A percentile compares a stretch with the other conserved stretches of the same genome.
These are phyloP conservation scores for Gallinago nigripennis DNA, from an alignment of 2,797 vertebrate genomes.

Conservation along the genomic window DNA sequence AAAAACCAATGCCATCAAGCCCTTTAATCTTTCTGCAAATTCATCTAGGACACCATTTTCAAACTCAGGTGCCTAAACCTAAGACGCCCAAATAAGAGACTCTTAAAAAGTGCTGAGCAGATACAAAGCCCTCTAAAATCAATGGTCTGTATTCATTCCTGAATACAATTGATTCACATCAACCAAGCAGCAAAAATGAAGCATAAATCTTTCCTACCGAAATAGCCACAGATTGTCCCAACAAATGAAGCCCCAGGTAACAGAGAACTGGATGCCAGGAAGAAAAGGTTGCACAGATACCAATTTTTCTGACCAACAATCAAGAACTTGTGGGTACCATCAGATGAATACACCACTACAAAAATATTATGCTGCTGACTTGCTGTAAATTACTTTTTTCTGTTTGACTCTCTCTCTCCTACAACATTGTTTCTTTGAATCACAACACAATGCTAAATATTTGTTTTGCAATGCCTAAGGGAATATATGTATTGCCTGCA, in stretches of 20 bases:
- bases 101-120: neutral
- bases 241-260: neutral
- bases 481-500: neutral
- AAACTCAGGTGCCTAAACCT: neutral
- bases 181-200: neutral
- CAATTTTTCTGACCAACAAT: neutral
- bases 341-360: neutral
- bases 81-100: neutral
- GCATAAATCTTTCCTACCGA: neutral
- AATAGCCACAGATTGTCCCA: neutral
- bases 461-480: neutral
- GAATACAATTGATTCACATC: slow-evolving; percentile 25
- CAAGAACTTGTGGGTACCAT: neutral
- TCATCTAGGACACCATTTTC: neutral
- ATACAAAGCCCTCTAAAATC: slow-evolving; percentile 34
- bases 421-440: neutral
- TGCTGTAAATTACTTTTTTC: neutral
- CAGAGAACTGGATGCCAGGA: neutral
- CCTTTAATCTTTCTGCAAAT: neutral
- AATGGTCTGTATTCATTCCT: slow-evolving; percentile 13
- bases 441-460: neutral
- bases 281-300: neutral
- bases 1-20: neutral
- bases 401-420: neutral
- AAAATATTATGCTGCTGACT: neutral